These are phyloP conservation scores for Hystrix cristata DNA, from an alignment of 2,113 vertebrate genomes.

Conservation along the genomic window DNA sequence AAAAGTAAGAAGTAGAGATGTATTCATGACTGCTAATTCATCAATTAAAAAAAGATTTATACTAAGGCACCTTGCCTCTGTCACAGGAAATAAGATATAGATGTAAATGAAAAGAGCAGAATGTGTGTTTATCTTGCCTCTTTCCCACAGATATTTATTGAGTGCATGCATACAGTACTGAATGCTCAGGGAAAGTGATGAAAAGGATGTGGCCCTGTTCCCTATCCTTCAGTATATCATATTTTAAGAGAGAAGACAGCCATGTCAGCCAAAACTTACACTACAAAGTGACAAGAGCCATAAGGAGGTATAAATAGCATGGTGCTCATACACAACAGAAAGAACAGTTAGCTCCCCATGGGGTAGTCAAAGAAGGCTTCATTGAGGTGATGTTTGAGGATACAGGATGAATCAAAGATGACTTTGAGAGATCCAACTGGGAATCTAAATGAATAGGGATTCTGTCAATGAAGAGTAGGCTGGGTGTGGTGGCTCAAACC, in stretches of 20 bases:
- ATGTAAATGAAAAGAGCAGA: neutral
- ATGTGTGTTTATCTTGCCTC: neutral
- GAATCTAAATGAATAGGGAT: neutral
- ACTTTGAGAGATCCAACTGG: neutral
- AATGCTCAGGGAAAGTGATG: neutral
- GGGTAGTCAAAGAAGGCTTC: neutral
- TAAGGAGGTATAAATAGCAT: neutral
- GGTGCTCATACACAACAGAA: neutral
- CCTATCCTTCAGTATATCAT: neutral
- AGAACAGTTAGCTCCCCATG: neutral
- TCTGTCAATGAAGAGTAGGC: neutral
- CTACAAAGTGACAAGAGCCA: neutral
- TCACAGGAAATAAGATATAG: neutral
- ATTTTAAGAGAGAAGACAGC: neutral
- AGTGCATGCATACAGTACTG: neutral
- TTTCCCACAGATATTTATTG: neutral
- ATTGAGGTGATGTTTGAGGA: neutral
- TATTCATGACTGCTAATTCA: neutral
- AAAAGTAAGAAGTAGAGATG: neutral
- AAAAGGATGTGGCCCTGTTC: neutral
- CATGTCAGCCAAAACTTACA: neutral
- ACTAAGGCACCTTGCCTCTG: neutral
- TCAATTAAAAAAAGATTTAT: neutral
- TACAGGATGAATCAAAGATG: neutral
- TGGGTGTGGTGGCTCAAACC: neutral